A percentile compares a stretch with the other conserved stretches of the same genome.
Evolutionary conservation across 2,888 invertebrate genomes (phyloP).

Genomic region (Tetragnatha montana): DNA sequence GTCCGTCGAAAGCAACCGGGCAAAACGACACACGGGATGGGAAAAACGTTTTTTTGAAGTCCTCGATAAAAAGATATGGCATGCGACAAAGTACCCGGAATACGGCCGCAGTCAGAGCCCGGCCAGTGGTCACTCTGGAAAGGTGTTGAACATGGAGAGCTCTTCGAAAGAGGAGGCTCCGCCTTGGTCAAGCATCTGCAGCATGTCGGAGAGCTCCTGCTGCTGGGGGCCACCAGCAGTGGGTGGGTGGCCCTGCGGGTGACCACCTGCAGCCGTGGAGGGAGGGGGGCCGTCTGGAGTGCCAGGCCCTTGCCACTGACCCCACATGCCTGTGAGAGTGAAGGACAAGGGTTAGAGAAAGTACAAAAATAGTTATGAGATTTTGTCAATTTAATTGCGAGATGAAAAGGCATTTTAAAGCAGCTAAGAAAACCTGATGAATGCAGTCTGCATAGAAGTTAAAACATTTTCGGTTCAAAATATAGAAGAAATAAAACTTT

Average conservation of each 20-base stretch:
- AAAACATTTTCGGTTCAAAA: no score
- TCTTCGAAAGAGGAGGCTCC: conserved; percentile 91
- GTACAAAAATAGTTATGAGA: no score
- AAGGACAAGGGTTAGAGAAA: not conserved
- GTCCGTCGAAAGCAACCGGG: not conserved
- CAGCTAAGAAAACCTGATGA: no score
- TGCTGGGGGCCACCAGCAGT: conserved; percentile 78
- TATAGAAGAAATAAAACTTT: no score
- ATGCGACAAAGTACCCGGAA: conserved; percentile 22
- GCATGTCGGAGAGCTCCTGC: conserved; percentile 90
- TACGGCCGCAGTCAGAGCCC: conserved; percentile 16
- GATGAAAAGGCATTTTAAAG: no score
- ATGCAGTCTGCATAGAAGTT: no score
- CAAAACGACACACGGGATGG: conserved; percentile 23
- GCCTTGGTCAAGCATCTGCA: conserved; percentile 91
- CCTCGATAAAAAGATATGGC: conserved; percentile 51
- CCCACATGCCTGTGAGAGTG: conserved; percentile 77
- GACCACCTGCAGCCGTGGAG: conserved; percentile 62
- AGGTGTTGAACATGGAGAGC: conserved; percentile 91
- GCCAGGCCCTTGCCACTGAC: conserved; percentile 79
- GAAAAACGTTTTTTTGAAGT: conserved; percentile 25
- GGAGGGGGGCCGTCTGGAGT: conserved; percentile 70
- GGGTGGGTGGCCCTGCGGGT: conserved; percentile 70
- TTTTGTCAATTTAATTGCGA: no score
- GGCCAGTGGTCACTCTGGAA: conserved; percentile 70